Evolutionary conservation across 2,113 vertebrate genomes (phyloP), one percentile per base, ranked within the genome.

Genomic region (Corythornis madagascariensis): DNA sequence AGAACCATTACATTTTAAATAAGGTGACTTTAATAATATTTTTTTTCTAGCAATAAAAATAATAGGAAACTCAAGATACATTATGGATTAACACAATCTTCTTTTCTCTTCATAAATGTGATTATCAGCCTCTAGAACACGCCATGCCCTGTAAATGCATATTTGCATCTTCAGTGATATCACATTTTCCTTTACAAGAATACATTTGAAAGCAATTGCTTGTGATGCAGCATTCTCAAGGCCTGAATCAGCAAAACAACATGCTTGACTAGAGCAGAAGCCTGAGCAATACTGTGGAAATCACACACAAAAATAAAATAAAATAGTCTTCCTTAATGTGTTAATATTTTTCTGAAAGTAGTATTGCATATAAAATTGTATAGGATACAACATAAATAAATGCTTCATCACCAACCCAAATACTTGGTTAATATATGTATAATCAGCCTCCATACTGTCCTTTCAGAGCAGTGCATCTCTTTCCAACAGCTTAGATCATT

Each of bases 151-250:
- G 83, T 89, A 96, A 96, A 96, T 84, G 77, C 38, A 61, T 72
- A 47, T 96, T 55, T 71, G 53, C 43, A 47, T 89, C 93, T 95
- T 95, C 92, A 95, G 25, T 94, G 56, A 81, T 82, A 83, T 63
- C 88, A 55, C 76, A 72, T 97, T 96, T 96, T 92, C 90, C 90
- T 96, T 89, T 95, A 93, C 57, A 92, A 91, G 82, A 93, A 96
- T 94, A 97, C 87, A 77, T 64, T 94, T 95, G 92, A 96, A 98
- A 98, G 96, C 97, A 96, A 78, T 96, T 96, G 93, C 96, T 97
- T 86, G 96, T 97, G 96, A 97, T 97, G 97, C 97, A 97, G 97
- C 98, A 98, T 98, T 98, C 98, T 97, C 97, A 97, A 97, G 97
- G 95, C 97, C 95, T 96, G 94, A 95, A 96, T 97, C 95, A 97